Conservation (phyloP, 2,888 invertebrate genomes). For the Dryobota labecula region DNA sequence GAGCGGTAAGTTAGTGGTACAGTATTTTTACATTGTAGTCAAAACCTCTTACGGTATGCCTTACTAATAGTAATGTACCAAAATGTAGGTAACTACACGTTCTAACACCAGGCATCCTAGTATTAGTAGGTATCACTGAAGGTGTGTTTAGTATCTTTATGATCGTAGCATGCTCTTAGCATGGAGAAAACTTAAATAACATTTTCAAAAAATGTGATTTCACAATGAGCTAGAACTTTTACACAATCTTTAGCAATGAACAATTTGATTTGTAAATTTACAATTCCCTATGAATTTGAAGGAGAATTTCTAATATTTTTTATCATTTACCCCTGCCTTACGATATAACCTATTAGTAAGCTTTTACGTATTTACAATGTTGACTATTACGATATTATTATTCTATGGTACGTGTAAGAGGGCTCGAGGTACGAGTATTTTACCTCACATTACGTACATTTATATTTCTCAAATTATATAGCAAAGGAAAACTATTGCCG, state of each 20-base stretch:
- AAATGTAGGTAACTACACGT: conserved; percentile 71
- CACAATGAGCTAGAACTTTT: conserved; percentile 71
- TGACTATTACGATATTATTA: conserved; percentile 87
- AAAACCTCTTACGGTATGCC: conserved; percentile 84
- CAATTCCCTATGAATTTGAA: conserved; percentile 72
- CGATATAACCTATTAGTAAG: conserved; percentile 81
- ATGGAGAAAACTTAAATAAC: conserved; percentile 56
- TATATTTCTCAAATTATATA: conserved; percentile 51
- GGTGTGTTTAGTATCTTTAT: conserved; percentile 67
- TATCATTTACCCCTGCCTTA: conserved; percentile 87
- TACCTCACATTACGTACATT: conserved; percentile 62
- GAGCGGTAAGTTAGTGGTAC: conserved; percentile 82
- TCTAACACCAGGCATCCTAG: conserved; percentile 70
- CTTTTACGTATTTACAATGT: conserved; percentile 90
- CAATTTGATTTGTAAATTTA: conserved; percentile 73
- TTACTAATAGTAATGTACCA: conserved; percentile 84
- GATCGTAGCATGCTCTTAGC: conserved; percentile 62
- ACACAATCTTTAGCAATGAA: conserved; percentile 73
- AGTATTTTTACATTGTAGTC: conserved; percentile 84
- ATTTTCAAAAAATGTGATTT: conserved; percentile 68
- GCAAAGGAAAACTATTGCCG: conserved; percentile 50
- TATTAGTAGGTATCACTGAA: conserved; percentile 76
- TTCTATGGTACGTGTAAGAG: conserved; percentile 76
- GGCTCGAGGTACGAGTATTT: conserved; percentile 72
- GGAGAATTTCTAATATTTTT: conserved; percentile 82